phyloP scores from a whole-genome alignment of 1,140 invertebrate genomes.

The Drosophila tani region DNA sequence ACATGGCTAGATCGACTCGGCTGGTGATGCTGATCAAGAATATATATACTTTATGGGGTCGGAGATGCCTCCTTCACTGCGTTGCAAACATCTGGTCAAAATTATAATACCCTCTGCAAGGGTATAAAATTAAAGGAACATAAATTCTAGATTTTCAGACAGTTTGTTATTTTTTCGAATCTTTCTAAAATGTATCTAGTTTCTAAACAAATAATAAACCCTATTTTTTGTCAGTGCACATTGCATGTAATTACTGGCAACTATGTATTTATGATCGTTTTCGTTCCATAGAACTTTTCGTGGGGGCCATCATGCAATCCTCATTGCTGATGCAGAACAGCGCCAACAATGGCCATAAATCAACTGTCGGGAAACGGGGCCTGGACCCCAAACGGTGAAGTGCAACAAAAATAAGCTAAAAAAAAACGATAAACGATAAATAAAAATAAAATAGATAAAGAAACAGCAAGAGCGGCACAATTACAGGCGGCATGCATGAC shows the following conservation, averaged over 20 bases:
- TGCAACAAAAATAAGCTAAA: slow-evolving; percentile 4
- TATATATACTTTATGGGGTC: no score
- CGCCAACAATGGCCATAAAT: slow-evolving; percentile 23
- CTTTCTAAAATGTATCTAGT: neutral
- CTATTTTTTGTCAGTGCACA: neutral
- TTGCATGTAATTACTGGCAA: slow-evolving; percentile 42
- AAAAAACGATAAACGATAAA: neutral
- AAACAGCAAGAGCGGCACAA: slow-evolving; percentile 5
- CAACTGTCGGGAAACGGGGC: slow-evolving; percentile 63
- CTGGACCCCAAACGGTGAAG: slow-evolving; percentile 2
- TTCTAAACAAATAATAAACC: no score
- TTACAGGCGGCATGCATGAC: slow-evolving; percentile 57
- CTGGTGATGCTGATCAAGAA: no score
- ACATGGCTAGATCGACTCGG: no score
- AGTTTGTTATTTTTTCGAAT: neutral
- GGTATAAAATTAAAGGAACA: neutral
- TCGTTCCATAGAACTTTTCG: slow-evolving; percentile 30
- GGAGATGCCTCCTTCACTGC: no score
- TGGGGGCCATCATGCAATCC: slow-evolving; percentile 21
- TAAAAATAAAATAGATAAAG: neutral
- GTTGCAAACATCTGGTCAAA: no score
- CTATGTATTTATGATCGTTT: slow-evolving; percentile 20
- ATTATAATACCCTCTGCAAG: no score
- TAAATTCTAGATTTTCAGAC: neutral
- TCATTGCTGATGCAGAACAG: slow-evolving; percentile 49